Evolutionary conservation across 2,888 invertebrate genomes (phyloP), one percentile per base, ranked within the genome.

Genomic region (Ennomos fuscantarius): DNA sequence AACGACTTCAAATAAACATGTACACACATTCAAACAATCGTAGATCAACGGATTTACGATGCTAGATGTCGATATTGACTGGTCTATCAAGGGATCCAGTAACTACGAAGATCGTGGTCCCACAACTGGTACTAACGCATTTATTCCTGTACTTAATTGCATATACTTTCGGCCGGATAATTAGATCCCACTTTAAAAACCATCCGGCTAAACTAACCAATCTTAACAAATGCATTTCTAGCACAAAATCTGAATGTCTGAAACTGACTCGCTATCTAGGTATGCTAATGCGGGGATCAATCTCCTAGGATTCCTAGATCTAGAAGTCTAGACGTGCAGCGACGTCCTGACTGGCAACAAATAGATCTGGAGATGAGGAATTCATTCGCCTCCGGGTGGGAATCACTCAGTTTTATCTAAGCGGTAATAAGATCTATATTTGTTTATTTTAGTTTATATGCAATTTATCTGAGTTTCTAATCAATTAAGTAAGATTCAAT

Each of bases 211-310:
- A 46, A 46, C n/a, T 12, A 13, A 8, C 6, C 8, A 35, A 36
- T 8, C 9, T 12, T 9, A 45, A 48, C 24, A 8, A 32, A 9
- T 37, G 33, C 48, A 50, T 35, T 24, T 46, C 42, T 36, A 46
- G 37, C 15, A 43, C 42, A 50, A 48, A 50, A 41, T 42, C 42
- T 51, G 56, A 42, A 50, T 42, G 45, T 51, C 37, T 52, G 63
- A 65, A 65, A 64, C 66, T 65, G 61, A 60, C 55, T 62, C 61
- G 48, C 65, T 72, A 72, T 73, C 74, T 69, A 63, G 68, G 60
- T 77, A 84, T 82, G 83, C 77, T 80, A 84, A 83, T 85, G 73
- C 70, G 60, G 62, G 74, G 78, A 82, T 86, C 85, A 80, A 84
- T 86, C 83, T 81, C 73, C 62, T 60, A 73, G 74, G 69, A 51